Conservation (phyloP, 2,888 invertebrate species). For the Cremastobaeus sp. region DNA sequence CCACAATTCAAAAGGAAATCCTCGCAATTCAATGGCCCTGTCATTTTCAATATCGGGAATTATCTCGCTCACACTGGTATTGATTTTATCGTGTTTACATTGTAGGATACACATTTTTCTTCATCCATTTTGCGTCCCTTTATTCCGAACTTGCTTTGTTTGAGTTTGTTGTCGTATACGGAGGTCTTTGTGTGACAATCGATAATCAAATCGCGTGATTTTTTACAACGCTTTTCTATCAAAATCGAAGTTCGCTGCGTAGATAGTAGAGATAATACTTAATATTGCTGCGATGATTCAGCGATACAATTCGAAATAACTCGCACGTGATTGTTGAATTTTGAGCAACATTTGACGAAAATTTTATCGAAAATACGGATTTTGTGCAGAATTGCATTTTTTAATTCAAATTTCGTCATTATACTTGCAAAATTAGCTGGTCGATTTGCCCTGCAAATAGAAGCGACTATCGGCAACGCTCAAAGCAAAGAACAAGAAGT, state of each 20-base stretch:
- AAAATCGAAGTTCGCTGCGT: conserved; percentile 14
- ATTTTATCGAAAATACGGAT: background rate
- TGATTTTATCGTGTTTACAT: conserved; percentile 75
- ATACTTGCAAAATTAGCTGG: too few relatives aligned
- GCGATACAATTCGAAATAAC: too few relatives aligned
- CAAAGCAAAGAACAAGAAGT: conserved; percentile 16
- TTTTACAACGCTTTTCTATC: conserved; percentile 25
- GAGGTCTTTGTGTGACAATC: conserved; percentile 16
- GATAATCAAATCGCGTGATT: conserved; percentile 42
- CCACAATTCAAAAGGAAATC: conserved; percentile 49
- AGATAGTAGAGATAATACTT: conserved; percentile 39
- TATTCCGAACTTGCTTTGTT: conserved; percentile 26
- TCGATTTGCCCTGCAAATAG: conserved; percentile 52
- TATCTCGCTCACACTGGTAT: conserved; percentile 67
- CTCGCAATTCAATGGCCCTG: conserved; percentile 56
- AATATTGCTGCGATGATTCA: too few relatives aligned
- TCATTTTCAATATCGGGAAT: conserved; percentile 66
- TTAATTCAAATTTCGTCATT: too few relatives aligned
- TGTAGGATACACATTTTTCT: conserved; percentile 54
- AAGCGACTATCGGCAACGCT: conserved; percentile 53
- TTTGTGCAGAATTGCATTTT: too few relatives aligned
- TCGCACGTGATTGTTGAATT: too few relatives aligned
- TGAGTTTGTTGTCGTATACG: conserved; percentile 16
- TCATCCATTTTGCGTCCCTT: conserved; percentile 34
- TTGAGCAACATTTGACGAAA: too few relatives aligned